Conservation (phyloP, 2,113 vertebrate genomes). For the Girardinichthys multiradiatus region DNA sequence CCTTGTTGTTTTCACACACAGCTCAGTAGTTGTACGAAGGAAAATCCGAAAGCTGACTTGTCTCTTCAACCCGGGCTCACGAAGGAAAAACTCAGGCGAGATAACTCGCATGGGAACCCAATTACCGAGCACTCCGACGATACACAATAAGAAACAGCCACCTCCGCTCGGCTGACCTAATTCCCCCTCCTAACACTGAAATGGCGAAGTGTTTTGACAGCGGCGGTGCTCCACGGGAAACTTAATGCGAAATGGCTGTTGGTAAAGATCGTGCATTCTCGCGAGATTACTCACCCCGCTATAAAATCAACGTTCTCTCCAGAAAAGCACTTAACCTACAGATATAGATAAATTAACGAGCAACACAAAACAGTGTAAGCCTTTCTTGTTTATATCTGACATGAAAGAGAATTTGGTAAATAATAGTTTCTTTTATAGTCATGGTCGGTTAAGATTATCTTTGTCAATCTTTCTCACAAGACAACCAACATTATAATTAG, state of each 20-base stretch:
- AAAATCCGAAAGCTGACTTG: slow-evolving; percentile 50
- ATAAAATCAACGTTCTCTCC: background rate
- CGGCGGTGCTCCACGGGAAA: slow-evolving; percentile 69
- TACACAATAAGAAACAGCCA: slow-evolving; percentile 2
- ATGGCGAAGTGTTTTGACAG: slow-evolving; percentile 79
- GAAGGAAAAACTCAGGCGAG: slow-evolving; percentile 50
- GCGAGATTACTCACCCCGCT: background rate
- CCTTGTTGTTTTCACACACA: slow-evolving; percentile 69
- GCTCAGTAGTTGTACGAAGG: slow-evolving; percentile 46
- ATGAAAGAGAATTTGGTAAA: too few species aligned
- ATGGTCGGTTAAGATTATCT: too few species aligned
- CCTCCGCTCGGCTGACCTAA: slow-evolving; percentile 58
- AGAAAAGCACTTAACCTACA: too few species aligned
- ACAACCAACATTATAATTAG: too few species aligned
- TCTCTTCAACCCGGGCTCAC: slow-evolving; percentile 70
- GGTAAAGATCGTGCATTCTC: slow-evolving; percentile 31
- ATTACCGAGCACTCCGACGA: background rate
- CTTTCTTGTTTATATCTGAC: too few species aligned
- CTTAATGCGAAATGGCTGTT: slow-evolving; percentile 69
- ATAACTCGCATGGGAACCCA: slow-evolving; percentile 56
- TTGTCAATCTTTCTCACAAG: too few species aligned
- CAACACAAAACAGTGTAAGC: too few species aligned
- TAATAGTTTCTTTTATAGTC: too few species aligned
- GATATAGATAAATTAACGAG: too few species aligned
- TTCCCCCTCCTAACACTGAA: slow-evolving; percentile 62